Conservation (phyloP, 2,113 vertebrate species). For the Nannospalax galili region DNA sequence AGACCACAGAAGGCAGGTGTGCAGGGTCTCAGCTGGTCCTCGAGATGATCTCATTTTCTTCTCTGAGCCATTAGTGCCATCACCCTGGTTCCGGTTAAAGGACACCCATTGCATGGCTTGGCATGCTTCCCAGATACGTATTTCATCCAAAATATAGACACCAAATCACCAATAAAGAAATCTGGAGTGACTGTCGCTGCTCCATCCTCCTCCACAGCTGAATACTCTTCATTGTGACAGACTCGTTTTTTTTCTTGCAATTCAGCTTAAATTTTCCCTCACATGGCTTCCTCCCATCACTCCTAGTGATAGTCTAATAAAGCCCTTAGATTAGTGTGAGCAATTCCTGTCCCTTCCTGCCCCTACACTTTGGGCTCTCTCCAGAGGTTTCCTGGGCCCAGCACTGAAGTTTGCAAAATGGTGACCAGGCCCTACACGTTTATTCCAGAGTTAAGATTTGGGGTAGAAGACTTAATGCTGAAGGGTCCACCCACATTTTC, state of each 20-base stretch:
- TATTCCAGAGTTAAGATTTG: slow-evolving; percentile 33
- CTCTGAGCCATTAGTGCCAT: slow-evolving; percentile 71
- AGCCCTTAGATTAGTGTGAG: slow-evolving; percentile 67
- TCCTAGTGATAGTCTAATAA: slow-evolving; percentile 79
- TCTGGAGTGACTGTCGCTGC: slow-evolving; percentile 81
- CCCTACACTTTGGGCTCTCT: slow-evolving; percentile 55
- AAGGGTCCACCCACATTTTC: background rate
- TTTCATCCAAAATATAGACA: slow-evolving; percentile 83
- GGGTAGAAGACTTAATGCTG: background rate
- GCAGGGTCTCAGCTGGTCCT: slow-evolving; percentile 60
- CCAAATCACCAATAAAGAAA: slow-evolving; percentile 83
- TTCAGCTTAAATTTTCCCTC: slow-evolving; percentile 75
- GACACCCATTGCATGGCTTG: slow-evolving; percentile 78
- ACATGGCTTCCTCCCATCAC: slow-evolving; percentile 74
- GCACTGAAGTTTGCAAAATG: background rate
- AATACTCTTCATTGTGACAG: slow-evolving; percentile 75
- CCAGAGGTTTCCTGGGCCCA: slow-evolving; percentile 34
- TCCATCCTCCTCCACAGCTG: slow-evolving; percentile 81
- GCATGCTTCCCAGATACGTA: slow-evolving; percentile 80
- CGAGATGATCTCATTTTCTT: slow-evolving; percentile 77
- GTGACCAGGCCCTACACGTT: background rate
- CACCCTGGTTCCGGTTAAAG: slow-evolving; percentile 76
- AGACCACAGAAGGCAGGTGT: background rate
- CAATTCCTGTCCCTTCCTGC: slow-evolving; percentile 51
- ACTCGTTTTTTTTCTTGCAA: slow-evolving; percentile 65